Evolutionary conservation across 2,113 vertebrate genomes (phyloP).

Genomic region (Halcyon senegalensis): DNA sequence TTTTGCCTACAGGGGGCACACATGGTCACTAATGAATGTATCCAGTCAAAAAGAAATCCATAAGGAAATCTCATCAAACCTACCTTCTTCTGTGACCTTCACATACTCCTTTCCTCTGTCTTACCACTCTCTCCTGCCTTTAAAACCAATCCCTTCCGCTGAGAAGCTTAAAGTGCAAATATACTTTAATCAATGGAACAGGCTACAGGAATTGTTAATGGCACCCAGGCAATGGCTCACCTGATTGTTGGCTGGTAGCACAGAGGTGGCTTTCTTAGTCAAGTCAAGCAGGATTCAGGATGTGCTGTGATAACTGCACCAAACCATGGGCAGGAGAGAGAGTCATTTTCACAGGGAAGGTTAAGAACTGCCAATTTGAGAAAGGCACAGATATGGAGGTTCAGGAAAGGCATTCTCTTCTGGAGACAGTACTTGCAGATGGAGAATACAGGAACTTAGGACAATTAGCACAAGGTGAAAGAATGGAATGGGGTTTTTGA

Average conservation of each 20-base stretch:
- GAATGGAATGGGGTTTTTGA: background rate
- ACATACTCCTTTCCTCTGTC: background rate
- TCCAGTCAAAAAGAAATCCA: background rate
- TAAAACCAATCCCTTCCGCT: background rate
- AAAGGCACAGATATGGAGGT: background rate
- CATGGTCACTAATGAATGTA: background rate
- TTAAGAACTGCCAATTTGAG: background rate
- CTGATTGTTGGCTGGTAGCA: background rate
- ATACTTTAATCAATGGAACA: background rate
- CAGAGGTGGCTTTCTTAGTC: background rate
- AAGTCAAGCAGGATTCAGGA: background rate
- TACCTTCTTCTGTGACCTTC: background rate
- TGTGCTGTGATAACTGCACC: background rate
- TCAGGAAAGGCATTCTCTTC: background rate
- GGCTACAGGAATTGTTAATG: background rate
- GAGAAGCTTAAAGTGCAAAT: background rate
- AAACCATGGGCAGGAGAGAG: background rate
- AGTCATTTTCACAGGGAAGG: background rate
- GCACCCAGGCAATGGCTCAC: background rate
- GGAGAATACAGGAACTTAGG: background rate
- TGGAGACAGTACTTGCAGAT: background rate
- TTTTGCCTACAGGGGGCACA: background rate
- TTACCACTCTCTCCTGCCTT: background rate
- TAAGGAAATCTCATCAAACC: background rate
- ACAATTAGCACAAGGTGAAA: background rate